Base-by-base conservation (phyloP, 2,888 invertebrate genomes). In the Ptychoptera albimana region DNA sequence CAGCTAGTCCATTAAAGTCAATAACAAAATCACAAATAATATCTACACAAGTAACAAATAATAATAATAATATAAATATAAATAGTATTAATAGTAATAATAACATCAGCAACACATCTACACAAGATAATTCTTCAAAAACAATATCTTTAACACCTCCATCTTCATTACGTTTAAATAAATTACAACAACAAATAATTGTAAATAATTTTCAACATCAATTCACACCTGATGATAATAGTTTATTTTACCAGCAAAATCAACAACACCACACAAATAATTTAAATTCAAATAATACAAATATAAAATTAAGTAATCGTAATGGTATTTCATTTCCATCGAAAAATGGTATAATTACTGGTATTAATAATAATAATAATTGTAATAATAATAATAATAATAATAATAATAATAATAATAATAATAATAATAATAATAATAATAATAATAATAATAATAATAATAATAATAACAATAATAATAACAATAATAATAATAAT, bases 1-100 rank as follows among this genome's bases (percentile, higher is more conserved):
- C 66, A 49, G 66, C 63, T 49, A 66, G 66, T 60, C 66, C 66
- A 37, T 51, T 66, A 15, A 66, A 66, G 51, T 64, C 66, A 39
- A 51, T 65, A 50, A 57, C 61, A 46, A 60, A 60, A 53, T 58
- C 57, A 45, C 56, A 23, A 23, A 23, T 23, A 23, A 23, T 59
- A 46, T 58, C 61, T 46, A 52, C 61, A 45, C 60, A 60, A 53
- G 38, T 43, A 41, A 43, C 52, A 46, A 50, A 42, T 43, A 45
- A 45, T 35, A 45, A 13, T 31, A 42, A 16, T 44, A 32, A 30
- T 37, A n/a, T n/a, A n/a, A 45, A 41, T 45, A 41, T 30, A 37
- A 44, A 29, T 37, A 44, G 35, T 40, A 46, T 43, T 46, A 34
- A 41, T 41, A 43, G 36, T 14, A 39, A 46, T 43, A 42, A 30